Evolutionary conservation across 2,888 invertebrate species (phyloP), one percentile per base, ranked within the genome.

Genomic region (Euclidia mi): DNA sequence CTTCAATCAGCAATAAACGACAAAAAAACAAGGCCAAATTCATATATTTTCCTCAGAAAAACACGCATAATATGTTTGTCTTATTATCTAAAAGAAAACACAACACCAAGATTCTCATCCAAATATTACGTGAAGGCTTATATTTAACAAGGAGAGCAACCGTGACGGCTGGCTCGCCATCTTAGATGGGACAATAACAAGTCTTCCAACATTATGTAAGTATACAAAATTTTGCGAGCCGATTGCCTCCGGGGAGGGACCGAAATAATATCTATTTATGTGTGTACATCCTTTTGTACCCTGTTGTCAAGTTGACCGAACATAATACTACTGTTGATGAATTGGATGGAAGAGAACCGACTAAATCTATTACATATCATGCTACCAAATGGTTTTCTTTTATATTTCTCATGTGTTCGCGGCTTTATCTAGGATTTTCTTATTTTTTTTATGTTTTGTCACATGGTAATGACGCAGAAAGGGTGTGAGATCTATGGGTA

Each of bases 301-400:
- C 68, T 57, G 58, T 63, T 62, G 78, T 71, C 66, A 57, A 80
- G 72, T 77, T 82, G 82, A 81, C 83, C 83, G 79, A 63, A 70
- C 57, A 41, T 81, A 81, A 83, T 79, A 57, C 68, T 41, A 55
- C 59, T 61, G 53, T 56, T 65, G 74, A 68, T 71, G 78, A 78
- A 75, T 73, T 71, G 78, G 31, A 56, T 20, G 77, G 77, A 78
- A 69, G 62, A 31, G 56, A 63, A 71, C 55, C 29, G 45, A 57
- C 59, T 69, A 71, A 75, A 75, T 69, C 70, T 62, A 65, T 72
- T 74, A 74, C 72, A 46, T 65, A 61, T 75, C 69, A 59, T 71
- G 57, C 69, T 57, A 35, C 42, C 20, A 47, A 57, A 53, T 56
- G 51, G 51, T 56, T 58, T 59, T 35, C 61, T 71, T 65, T 69